Evolutionary conservation across 2,113 vertebrate species (phyloP).

Genomic region (Leptodactylus fuscus): DNA sequence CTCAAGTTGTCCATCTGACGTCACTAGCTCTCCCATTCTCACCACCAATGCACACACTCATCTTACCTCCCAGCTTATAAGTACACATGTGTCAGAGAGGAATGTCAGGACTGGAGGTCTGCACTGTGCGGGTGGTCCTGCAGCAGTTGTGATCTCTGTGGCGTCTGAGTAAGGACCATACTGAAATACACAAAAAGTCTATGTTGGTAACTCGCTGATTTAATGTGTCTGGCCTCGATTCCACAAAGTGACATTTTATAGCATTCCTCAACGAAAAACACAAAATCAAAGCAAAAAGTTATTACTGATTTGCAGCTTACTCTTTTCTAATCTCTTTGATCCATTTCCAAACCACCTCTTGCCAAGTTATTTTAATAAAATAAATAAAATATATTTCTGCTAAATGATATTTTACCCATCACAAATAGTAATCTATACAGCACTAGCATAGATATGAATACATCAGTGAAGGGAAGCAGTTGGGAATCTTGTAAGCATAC

Average conservation of each 20-base stretch:
- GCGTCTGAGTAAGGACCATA: conserved; percentile 85
- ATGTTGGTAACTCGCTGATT: not conserved
- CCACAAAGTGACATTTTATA: not conserved
- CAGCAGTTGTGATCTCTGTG: conserved; percentile 87
- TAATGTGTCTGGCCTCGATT: not conserved
- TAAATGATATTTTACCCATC: not conserved
- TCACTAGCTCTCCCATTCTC: not conserved
- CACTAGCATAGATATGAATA: not conserved
- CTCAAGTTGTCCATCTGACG: conserved; percentile 1
- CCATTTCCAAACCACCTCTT: not conserved
- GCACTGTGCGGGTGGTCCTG: conserved; percentile 92
- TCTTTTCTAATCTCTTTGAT: not conserved
- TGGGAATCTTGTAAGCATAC: too few species aligned
- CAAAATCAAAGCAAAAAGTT: not conserved
- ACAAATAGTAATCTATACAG: not conserved
- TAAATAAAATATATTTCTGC: not conserved
- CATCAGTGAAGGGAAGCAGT: not conserved
- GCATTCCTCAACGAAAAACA: not conserved
- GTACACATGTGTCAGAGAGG: conserved; percentile 81
- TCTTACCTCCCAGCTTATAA: conserved; percentile 95
- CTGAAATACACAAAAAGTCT: conserved; percentile 68
- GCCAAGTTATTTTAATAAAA: not conserved
- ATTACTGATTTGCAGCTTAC: not conserved
- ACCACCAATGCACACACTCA: not conserved
- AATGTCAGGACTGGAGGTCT: conserved; percentile 83